phyloP scores from a whole-genome alignment of 2,888 invertebrate genomes.

The Bellardia pandia region DNA sequence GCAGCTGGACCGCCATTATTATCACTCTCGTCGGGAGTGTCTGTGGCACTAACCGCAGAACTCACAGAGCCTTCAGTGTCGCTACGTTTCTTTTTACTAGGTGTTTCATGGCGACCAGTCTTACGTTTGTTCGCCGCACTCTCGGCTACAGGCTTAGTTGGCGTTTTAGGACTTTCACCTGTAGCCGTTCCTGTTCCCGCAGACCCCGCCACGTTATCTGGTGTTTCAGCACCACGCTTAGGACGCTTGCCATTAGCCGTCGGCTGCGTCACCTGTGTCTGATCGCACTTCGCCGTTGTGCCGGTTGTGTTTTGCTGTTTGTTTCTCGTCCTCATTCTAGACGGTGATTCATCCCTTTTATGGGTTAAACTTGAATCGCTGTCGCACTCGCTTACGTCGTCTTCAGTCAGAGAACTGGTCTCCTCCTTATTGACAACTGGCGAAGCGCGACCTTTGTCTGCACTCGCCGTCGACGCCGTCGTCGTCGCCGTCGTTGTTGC shows the following conservation, averaged over 20 bases:
- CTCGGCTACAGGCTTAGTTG: constrained; percentile 79
- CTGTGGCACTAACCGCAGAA: constrained; percentile 60
- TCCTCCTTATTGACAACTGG: constrained; percentile 89
- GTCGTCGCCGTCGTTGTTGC: constrained; percentile 83
- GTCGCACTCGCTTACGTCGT: constrained; percentile 97
- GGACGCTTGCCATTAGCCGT: constrained; percentile 85
- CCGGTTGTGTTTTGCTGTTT: constrained; percentile 88
- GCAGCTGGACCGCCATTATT: constrained; percentile 72
- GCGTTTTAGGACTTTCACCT: constrained; percentile 84
- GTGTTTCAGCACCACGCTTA: constrained; percentile 87
- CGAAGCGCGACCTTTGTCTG: constrained; percentile 86
- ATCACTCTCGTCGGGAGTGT: constrained; percentile 63
- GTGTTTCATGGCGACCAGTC: constrained; percentile 85
- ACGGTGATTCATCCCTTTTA: constrained; percentile 91
- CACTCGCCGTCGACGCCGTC: constrained; percentile 83
- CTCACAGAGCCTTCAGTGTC: constrained; percentile 81
- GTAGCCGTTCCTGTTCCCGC: constrained; percentile 68
- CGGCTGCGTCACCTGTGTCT: constrained; percentile 75
- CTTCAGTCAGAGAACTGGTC: constrained; percentile 92
- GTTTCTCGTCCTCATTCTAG: constrained; percentile 94
- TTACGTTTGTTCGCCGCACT: constrained; percentile 81
- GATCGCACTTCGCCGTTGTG: constrained; percentile 76
- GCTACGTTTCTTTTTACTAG: constrained; percentile 85
- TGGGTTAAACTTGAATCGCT: constrained; percentile 95
- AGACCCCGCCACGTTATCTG: constrained; percentile 82